phyloP scores from a whole-genome alignment of 2,888 invertebrate species.

The Biston betularia region DNA sequence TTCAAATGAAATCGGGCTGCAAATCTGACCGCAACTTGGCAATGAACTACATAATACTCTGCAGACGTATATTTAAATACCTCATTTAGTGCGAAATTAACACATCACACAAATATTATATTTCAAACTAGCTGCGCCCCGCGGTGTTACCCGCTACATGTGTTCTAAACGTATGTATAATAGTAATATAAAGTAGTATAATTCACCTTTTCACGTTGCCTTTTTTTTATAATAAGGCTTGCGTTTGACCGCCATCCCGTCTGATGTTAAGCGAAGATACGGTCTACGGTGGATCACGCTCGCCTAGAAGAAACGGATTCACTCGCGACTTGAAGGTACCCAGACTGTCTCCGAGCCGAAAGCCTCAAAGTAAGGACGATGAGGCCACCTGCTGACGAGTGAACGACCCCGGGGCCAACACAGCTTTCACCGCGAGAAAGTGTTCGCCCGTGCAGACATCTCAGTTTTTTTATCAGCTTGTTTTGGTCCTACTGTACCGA shows the following conservation, averaged over 20 bases:
- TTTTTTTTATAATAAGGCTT: too few species aligned
- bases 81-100: background rate
- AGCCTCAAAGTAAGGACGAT: constrained; percentile 20
- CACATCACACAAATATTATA: background rate
- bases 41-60: constrained; percentile 28
- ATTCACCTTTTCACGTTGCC: too few species aligned
- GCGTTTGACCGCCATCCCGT: too few species aligned
- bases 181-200: too few species aligned
- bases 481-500: constrained; percentile 42
- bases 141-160: too few species aligned
- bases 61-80: constrained; percentile 13
- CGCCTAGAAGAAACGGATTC: too few species aligned
- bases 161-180: too few species aligned
- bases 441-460: constrained; percentile 48
- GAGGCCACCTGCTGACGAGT: constrained; percentile 32
- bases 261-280: too few species aligned
- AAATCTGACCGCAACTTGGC: constrained; percentile 30
- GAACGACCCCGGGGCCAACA: constrained; percentile 41
- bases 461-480: constrained; percentile 48
- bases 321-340: too few species aligned
- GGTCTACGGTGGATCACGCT: too few species aligned
- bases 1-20: constrained; percentile 11
- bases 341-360: background rate
- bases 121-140: too few species aligned
- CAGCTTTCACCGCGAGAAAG: constrained; percentile 57